A percentile compares a stretch with the other conserved stretches of the same genome.
Conservation (phyloP, 1,140 invertebrate species). For the Campoletis sonorensis region DNA sequence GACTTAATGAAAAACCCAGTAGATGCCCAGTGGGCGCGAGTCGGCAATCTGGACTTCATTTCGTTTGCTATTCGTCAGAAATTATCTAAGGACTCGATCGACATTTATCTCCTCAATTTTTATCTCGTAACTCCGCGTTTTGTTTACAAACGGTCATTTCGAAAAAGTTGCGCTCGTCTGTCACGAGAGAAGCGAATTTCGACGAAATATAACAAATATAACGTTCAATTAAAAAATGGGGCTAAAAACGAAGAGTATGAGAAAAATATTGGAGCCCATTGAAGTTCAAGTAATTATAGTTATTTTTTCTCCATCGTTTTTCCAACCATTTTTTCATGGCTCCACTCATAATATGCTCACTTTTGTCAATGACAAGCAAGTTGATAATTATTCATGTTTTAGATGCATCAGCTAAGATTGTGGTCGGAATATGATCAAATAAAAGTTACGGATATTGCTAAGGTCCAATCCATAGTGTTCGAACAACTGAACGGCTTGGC, state of each 20-base stretch:
- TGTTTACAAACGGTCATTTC: slow-evolving; percentile 56
- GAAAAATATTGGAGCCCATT: slow-evolving; percentile 59
- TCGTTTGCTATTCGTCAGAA: not conserved
- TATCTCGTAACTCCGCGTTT: slow-evolving; percentile 48
- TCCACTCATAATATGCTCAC: slow-evolving; percentile 11
- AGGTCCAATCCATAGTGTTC: slow-evolving; percentile 54
- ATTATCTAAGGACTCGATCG: not conserved
- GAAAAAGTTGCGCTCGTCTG: slow-evolving; percentile 36
- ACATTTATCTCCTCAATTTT: not conserved
- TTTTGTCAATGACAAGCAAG: not conserved
- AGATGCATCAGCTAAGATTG: slow-evolving; percentile 61
- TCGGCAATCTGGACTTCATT: not conserved
- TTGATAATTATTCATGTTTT: not conserved
- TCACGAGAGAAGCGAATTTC: not conserved
- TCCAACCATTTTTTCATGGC: slow-evolving; percentile 7
- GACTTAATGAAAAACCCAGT: not conserved
- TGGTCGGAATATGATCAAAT: slow-evolving; percentile 42
- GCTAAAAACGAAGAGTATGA: slow-evolving; percentile 65
- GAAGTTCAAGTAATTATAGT: slow-evolving; percentile 60
- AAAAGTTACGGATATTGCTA: slow-evolving; percentile 41
- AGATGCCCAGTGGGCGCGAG: not conserved
- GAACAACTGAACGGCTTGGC: slow-evolving; percentile 57
- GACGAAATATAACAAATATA: slow-evolving; percentile 23
- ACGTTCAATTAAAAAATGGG: slow-evolving; percentile 56
- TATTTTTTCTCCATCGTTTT: slow-evolving; percentile 10